Evolutionary conservation across 2,797 vertebrate species (phyloP), one percentile per base, ranked within the genome.

Genomic region (Florisuga fusca): DNA sequence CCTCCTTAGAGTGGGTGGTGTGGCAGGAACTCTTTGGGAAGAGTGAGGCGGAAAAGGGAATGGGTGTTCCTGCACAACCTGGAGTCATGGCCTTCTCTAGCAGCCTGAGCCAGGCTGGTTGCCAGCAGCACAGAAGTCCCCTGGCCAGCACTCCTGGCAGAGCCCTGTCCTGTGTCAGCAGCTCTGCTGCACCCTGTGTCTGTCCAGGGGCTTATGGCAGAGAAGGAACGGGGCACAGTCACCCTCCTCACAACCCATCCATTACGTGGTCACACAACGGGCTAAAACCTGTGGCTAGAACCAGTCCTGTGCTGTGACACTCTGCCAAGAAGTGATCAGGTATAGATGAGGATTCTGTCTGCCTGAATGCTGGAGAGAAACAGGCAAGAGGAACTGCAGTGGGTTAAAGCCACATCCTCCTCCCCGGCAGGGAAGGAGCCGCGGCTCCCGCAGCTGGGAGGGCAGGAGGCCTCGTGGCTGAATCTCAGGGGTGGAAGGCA

Each of bases 211-310:
- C 11, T 38, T 21, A 46, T 0, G 1, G 69, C 46, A 64, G 62
- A 48, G 71, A 45, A 62, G 57, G 67, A 72, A 78, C 0, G 5
- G 72, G 57, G 21, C 71, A 81, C 0, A 0, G 76, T 34, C 68
- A 38, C 66, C 48, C 41, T 34, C 50, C 61, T 43, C 4, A 1
- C 29, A 61, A 25, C 21, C 21, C 19, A 7, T 26, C 36, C 36
- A 69, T 58, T 17, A 38, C 0, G 2, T 0, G 1, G 31, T 38
- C 51, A 19, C 41, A 33, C 9, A 48, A 15, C 0, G 1, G 31
- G 45, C 57, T 51, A 11, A 43, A 20, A 25, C 27, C 69, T 10
- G 21, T 2, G 21, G 20, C 53, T 85, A 53, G 36, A 69, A 54
- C 33, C 4, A 73, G 14, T 19, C 61, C 7, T 4, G 33, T 1